phyloP scores from a whole-genome alignment of 2,888 invertebrate species.

The Diplazon laetatorius region DNA sequence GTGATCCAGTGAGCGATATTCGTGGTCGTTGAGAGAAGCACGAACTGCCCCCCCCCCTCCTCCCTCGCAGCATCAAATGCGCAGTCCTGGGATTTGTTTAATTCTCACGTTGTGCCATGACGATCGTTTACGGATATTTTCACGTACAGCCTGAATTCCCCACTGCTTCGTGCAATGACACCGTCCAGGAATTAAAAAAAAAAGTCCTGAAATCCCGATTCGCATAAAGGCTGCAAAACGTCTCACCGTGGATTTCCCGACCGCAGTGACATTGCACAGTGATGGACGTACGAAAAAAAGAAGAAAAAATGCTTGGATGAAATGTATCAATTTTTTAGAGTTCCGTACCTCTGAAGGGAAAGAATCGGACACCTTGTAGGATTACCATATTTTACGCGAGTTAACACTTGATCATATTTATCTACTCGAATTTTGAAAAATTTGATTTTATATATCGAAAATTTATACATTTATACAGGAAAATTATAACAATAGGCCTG shows the following conservation, averaged over 20 bases:
- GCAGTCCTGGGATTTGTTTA: slow-evolving; percentile 18
- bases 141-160: slow-evolving; percentile 4
- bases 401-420: no score
- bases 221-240: neutral
- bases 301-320: no score
- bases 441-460: no score
- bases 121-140: slow-evolving; percentile 15
- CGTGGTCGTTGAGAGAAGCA: neutral
- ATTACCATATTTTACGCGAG: no score
- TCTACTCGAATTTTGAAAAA: no score
- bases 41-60: neutral
- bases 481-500: no score
- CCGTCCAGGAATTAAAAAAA: neutral
- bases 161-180: neutral
- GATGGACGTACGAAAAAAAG: no score
- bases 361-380: no score
- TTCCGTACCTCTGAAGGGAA: no score
- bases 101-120: slow-evolving; percentile 25
- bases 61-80: neutral
- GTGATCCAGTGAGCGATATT: slow-evolving; percentile 39
- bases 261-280: slow-evolving; percentile 3
- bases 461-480: no score
- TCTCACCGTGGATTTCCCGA: neutral
- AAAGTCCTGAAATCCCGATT: neutral
- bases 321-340: no score